phyloP scores from a whole-genome alignment of 2,113 vertebrate genomes.

The Sturnira hondurensis region DNA sequence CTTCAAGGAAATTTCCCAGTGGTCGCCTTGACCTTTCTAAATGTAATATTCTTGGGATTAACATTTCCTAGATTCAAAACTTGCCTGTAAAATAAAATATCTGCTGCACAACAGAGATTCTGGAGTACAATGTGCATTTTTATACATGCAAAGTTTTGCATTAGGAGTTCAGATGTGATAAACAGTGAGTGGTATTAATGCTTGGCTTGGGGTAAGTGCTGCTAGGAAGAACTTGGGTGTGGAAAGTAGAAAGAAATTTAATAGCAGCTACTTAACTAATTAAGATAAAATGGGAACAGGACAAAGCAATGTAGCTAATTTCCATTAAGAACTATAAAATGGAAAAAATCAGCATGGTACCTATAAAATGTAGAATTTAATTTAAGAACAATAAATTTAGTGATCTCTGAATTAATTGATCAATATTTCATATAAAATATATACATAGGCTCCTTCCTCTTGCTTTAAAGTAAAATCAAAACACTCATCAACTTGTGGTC shows the following conservation, averaged over 20 bases:
- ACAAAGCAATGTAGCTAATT: neutral
- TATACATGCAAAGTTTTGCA: neutral
- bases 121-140: neutral
- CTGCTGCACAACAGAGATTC: neutral
- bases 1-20: neutral
- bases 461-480: neutral
- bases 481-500: neutral
- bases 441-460: neutral
- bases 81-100: neutral
- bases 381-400: neutral
- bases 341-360: neutral
- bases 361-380: neutral
- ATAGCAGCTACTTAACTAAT: neutral
- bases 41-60: conserved; percentile 31
- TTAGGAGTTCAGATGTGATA: neutral
- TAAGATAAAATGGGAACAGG: neutral
- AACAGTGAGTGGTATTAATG: neutral
- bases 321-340: neutral
- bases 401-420: neutral
- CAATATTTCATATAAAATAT: neutral
- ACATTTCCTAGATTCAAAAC: conserved; percentile 31
- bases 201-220: neutral
- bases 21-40: neutral
- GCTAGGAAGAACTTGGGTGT: neutral
- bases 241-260: neutral